Conservation (phyloP, 1,140 invertebrate species). For the Leptinotarsa texana region DNA sequence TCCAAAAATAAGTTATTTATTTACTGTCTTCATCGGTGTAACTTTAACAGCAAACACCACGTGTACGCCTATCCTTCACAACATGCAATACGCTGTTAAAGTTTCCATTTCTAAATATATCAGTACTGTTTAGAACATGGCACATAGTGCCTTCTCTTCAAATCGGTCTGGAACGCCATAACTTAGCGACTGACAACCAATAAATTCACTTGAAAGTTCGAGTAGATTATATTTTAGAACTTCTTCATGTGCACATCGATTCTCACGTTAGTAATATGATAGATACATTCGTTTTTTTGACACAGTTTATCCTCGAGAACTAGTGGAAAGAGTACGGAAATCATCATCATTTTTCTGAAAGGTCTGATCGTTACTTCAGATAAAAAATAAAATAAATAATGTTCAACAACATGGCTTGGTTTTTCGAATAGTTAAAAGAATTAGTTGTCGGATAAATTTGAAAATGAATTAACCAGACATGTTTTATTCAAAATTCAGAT, state of each 20-base stretch:
- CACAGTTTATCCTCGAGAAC: not conserved
- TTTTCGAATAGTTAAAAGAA: too few relatives aligned
- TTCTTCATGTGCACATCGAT: slow-evolving; percentile 25
- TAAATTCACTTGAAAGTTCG: slow-evolving; percentile 22
- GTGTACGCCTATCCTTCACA: not conserved
- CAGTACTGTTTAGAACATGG: slow-evolving; percentile 3
- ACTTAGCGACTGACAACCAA: slow-evolving; percentile 2
- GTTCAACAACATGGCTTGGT: too few relatives aligned
- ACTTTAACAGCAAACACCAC: not conserved
- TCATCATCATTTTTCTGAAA: not conserved
- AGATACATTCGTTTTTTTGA: not conserved
- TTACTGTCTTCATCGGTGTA: not conserved
- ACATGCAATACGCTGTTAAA: not conserved
- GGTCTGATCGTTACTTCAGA: too few relatives aligned
- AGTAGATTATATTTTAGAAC: slow-evolving; percentile 14
- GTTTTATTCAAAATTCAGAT: too few relatives aligned
- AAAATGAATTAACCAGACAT: too few relatives aligned
- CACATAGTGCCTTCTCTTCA: not conserved
- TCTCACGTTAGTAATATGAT: not conserved
- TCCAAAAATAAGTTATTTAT: slow-evolving; percentile 1
- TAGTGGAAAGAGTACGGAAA: not conserved
- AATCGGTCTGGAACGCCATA: slow-evolving; percentile 11
- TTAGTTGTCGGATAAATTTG: too few relatives aligned
- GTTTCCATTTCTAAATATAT: not conserved
- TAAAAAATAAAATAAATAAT: too few relatives aligned